Evolutionary conservation across 1,140 invertebrate genomes (phyloP), one percentile per base, ranked within the genome.

Genomic region (Melanaphis sacchari): DNA sequence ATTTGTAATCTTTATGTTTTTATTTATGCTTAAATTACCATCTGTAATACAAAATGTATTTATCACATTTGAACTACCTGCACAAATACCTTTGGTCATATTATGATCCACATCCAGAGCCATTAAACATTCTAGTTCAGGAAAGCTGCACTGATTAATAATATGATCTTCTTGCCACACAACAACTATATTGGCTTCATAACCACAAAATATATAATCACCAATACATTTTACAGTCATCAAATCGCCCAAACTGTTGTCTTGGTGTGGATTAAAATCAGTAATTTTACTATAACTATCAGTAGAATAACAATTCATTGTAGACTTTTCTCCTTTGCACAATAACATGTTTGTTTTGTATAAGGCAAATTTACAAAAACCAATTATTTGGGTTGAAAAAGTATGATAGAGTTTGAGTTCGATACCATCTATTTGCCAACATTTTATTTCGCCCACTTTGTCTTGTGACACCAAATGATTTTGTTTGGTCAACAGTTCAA

Each of bases 31-130:
- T 93, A 94, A 93, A 9, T 89, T 93, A 94, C 94, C 94, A 0
- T 90, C 24, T 89, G 94, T 94, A 41, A 96, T 94, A 93, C 94
- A 93, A 94, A 96, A 95, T 93, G 95, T 94, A 95, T 95, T 90
- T 82, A 97, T 95, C 94, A 96, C 95, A 95, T 97, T 95, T 38
- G 96, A 96, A 43, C 96, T 96, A 94, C 96, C 96, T 8, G 96
- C 97, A 93, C 97, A 95, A 66, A 97, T 96, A 87, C 97, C 97
- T 93, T 96, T 95, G 94, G 96, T 96, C 46, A 96, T 96, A 40
- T 95, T 95, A 41, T 96, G 94, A 95, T 97, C 96, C 94, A 96
- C 97, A 94, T 97, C 97, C 15, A 97, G 94, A 2, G 96, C 96
- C 95, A 97, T 96, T 8, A 97, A 96, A 95, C 96, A 97, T 91